Percentiles rank a stretch among this genome's conserved stretches.
Evolutionary conservation across 1,140 invertebrate genomes (phyloP).

Genomic region (Pachypsylla venusta): DNA sequence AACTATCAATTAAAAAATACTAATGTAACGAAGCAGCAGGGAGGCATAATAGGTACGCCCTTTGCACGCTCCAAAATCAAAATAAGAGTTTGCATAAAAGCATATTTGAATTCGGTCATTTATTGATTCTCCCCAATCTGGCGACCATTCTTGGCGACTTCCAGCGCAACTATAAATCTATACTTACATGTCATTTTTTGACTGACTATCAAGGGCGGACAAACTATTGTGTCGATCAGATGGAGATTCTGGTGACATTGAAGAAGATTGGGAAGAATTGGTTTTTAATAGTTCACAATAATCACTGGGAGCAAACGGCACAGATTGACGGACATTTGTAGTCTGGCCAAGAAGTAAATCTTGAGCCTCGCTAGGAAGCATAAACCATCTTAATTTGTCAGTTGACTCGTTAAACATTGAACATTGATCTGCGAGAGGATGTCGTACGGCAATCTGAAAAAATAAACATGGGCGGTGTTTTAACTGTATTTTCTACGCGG

Average conservation of each 20-base stretch:
- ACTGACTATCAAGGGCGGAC: constrained; percentile 41
- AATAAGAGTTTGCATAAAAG: too few relatives aligned
- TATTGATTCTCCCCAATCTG: too few relatives aligned
- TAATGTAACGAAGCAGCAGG: too few relatives aligned
- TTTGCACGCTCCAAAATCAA: too few relatives aligned
- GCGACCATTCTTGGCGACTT: too few relatives aligned
- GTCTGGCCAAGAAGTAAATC: constrained; percentile 52
- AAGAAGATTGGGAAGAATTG: constrained; percentile 27
- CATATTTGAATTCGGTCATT: too few relatives aligned
- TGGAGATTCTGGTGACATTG: neutral
- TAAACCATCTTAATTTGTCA: constrained; percentile 65
- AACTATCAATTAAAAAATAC: too few relatives aligned
- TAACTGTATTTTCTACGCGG: too few relatives aligned
- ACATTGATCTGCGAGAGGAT: constrained; percentile 53
- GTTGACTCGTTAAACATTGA: constrained; percentile 48
- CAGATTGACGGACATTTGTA: constrained; percentile 53
- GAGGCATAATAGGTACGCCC: too few relatives aligned
- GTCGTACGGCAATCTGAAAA: constrained; percentile 50
- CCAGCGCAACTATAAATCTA: constrained; percentile 18
- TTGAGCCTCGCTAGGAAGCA: constrained; percentile 61
- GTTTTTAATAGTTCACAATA: constrained; percentile 27
- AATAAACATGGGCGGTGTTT: too few relatives aligned
- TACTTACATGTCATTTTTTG: constrained; percentile 14
- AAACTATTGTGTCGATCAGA: constrained; percentile 38
- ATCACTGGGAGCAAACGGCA: constrained; percentile 48